phyloP scores from a whole-genome alignment of 2,113 vertebrate genomes.

The Nothocercus nigrocapillus region DNA sequence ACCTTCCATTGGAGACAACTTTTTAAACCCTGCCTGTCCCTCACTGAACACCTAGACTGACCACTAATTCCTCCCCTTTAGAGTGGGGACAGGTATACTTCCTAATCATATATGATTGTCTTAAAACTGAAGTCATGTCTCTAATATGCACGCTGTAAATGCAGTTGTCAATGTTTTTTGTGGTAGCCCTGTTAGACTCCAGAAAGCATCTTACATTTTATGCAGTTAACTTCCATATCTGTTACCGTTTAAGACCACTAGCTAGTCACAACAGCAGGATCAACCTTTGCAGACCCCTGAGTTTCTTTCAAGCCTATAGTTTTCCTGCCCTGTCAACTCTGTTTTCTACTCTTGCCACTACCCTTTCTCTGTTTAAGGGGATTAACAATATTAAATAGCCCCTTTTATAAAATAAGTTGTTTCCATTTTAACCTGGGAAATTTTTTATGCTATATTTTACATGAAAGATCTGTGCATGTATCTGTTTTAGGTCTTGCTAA shows the following conservation, averaged over 20 bases:
- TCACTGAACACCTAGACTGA: rapidly evolving
- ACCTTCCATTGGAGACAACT: rapidly evolving
- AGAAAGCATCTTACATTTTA: neutral
- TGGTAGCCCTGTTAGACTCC: neutral
- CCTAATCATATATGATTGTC: neutral
- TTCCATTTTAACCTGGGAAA: constrained; percentile 79
- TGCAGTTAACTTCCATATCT: neutral
- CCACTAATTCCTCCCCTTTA: neutral
- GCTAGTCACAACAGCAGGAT: constrained; percentile 39
- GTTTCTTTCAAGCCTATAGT: constrained; percentile 40
- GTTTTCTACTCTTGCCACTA: constrained; percentile 66
- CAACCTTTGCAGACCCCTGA: neutral
- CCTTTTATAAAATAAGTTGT: constrained; percentile 76
- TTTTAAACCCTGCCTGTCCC: neutral
- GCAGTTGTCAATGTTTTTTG: neutral
- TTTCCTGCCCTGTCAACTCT: constrained; percentile 71
- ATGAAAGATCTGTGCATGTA: constrained; percentile 72
- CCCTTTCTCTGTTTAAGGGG: constrained; percentile 67
- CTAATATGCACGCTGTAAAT: neutral
- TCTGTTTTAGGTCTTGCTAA: constrained; percentile 57
- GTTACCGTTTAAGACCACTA: constrained; percentile 13
- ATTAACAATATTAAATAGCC: constrained; percentile 77
- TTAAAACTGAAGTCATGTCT: neutral
- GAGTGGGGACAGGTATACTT: neutral
- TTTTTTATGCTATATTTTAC: constrained; percentile 71